These are phyloP conservation scores for Gavia stellata DNA, from an alignment of 2,113 vertebrate species.

Conservation along the genomic window DNA sequence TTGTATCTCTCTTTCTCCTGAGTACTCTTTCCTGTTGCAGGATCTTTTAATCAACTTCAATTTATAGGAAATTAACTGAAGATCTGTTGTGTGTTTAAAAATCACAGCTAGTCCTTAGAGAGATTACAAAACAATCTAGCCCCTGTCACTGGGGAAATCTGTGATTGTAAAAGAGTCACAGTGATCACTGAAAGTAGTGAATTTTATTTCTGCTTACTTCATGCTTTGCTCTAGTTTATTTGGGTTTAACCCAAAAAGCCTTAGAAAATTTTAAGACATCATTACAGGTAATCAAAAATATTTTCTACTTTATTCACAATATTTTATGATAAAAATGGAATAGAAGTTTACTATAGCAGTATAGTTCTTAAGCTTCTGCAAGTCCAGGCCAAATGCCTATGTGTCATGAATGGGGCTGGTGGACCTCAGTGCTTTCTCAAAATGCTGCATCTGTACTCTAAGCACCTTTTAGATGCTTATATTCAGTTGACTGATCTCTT, in stretches of 20 bases:
- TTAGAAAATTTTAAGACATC: neutral
- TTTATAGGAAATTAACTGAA: neutral
- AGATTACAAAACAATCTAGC: neutral
- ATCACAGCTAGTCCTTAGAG: neutral
- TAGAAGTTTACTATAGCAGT: neutral
- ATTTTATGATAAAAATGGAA: neutral
- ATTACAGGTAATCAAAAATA: neutral
- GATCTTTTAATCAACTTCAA: neutral
- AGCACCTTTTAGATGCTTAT: neutral
- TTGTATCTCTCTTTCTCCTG: neutral
- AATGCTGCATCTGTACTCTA: neutral
- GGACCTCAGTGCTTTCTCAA: neutral
- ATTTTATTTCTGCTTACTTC: neutral
- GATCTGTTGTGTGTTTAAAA: neutral
- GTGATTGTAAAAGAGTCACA: neutral
- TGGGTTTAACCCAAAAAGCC: neutral
- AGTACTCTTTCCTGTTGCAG: neutral
- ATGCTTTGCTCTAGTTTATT: neutral
- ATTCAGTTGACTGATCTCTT: neutral
- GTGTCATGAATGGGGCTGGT: neutral
- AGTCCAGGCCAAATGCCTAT: neutral
- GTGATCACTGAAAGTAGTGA: neutral
- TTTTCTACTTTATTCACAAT: neutral
- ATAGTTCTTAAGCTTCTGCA: neutral
- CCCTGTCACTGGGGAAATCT: neutral